phyloP scores from a whole-genome alignment of 2,888 invertebrate genomes.

The Papilio gigon region DNA sequence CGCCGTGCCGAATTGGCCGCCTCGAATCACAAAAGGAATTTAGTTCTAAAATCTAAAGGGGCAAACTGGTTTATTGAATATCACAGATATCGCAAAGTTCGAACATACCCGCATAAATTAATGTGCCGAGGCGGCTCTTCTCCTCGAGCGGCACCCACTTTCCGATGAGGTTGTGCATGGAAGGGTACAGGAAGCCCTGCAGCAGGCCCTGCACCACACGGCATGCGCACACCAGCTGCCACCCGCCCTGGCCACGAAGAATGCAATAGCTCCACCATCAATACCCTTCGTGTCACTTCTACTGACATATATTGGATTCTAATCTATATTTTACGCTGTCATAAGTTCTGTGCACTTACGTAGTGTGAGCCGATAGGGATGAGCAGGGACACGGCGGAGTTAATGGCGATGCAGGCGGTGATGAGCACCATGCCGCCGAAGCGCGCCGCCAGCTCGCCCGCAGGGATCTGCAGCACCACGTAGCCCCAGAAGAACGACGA shows the following conservation, averaged over 20 bases:
- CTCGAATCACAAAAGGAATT: conserved; percentile 55
- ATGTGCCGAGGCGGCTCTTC: conserved; percentile 74
- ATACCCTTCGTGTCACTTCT: not conserved
- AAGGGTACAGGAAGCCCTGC: conserved; percentile 87
- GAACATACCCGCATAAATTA: conserved; percentile 62
- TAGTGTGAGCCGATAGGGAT: conserved; percentile 61
- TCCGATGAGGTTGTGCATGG: conserved; percentile 85
- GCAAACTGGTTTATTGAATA: not conserved
- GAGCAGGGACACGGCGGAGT: conserved; percentile 70
- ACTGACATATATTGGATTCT: not conserved
- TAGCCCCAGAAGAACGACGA: conserved; percentile 86
- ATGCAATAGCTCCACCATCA: not conserved
- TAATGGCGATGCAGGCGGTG: conserved; percentile 57
- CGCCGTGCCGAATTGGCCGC: conserved; percentile 83
- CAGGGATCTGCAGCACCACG: conserved; percentile 85
- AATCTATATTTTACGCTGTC: not conserved
- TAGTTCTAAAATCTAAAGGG: conserved; percentile 18
- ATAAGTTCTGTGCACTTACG: conserved; percentile 53
- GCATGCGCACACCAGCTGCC: conserved; percentile 84
- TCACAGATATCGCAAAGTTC: conserved; percentile 1
- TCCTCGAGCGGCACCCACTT: conserved; percentile 86
- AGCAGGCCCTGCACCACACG: conserved; percentile 88
- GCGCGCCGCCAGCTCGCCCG: conserved; percentile 86
- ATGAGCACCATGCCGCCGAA: conserved; percentile 87
- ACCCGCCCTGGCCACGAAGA: conserved; percentile 73